These are phyloP conservation scores for Zaprionus ghesquierei DNA, from an alignment of 1,140 invertebrate species.

Conservation along the genomic window DNA sequence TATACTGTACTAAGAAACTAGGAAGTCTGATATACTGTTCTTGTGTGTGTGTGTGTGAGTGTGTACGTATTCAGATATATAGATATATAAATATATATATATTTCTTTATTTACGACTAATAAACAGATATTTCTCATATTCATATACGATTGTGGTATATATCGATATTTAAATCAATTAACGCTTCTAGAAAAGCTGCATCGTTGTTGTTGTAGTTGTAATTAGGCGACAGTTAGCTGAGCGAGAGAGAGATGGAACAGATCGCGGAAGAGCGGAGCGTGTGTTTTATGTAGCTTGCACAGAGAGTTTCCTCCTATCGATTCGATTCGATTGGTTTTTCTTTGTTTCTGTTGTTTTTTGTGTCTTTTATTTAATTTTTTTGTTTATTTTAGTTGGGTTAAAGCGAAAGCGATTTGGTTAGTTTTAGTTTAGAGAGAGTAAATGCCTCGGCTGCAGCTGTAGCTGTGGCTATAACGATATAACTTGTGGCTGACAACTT, in stretches of 20 bases:
- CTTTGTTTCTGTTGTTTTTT: conserved; percentile 4
- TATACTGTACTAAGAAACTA: neutral
- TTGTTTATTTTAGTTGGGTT: conserved; percentile 40
- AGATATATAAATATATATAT: conserved; percentile 37
- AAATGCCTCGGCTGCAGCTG: conserved; percentile 52
- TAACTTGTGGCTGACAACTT: conserved; percentile 55
- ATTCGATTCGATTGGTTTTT: neutral
- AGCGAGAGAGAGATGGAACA: conserved; percentile 9
- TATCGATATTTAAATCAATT: conserved; percentile 22
- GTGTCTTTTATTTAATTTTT: conserved; percentile 9
- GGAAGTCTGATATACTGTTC: too few relatives aligned
- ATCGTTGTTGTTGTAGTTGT: conserved; percentile 31
- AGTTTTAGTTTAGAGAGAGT: conserved; percentile 43
- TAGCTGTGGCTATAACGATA: conserved; percentile 31
- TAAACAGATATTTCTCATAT: conserved; percentile 10
- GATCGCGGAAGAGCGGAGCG: conserved; percentile 5
- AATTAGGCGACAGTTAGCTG: conserved; percentile 4
- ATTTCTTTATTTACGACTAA: conserved; percentile 36
- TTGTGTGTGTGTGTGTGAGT: neutral
- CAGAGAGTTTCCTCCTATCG: conserved; percentile 1
- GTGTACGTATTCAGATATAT: conserved; percentile 9
- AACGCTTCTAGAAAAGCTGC: conserved; percentile 19
- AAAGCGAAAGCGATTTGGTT: conserved; percentile 62
- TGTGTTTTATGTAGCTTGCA: conserved; percentile 10
- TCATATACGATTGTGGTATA: conserved; percentile 1